Evolutionary conservation across 2,888 invertebrate species (phyloP), one percentile per base, ranked within the genome.

Genomic region (Suillia variegata): DNA sequence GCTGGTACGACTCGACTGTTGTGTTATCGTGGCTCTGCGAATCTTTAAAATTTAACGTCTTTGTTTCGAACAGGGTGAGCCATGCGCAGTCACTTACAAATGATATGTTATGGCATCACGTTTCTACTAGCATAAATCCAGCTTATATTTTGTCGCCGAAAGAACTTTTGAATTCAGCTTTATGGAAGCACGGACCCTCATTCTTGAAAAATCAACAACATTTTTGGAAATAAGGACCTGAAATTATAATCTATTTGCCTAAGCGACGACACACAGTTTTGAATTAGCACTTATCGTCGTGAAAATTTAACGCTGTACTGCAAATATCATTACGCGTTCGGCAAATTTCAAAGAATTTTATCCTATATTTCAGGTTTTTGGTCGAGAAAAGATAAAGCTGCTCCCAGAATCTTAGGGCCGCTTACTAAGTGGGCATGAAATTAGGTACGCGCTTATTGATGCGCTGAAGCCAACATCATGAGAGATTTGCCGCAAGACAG

Each of bases 81-180:
- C 26, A 8, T 2, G 26, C 47, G 45, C 54, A 54, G 20, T 24
- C 17, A 20, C 61, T 56, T 13, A 56, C 17, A 21, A 31, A 18
- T 49, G 51, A 21, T 21, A 56, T n/a, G 61, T 47, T 53, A 12
- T 65, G 61, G 58, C 56, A 59, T 10, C 55, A 62, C 50, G 59
- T 62, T 10, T 61, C 65, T 12, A 59, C 61, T 12, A 26, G 48
- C n/a, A n/a, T 50, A n/a, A 63, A 61, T 22, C 59, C 61, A 15
- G 57, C 59, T 13, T 56, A 63, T 42, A 61, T 65, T 55, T 52
- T 62, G 34, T 63, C 57, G 20, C 62, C 60, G 33, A 57, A 38
- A 2, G 62, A 59, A 24, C 58, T 65, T 15, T 13, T 58, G 1
- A n/a, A 58, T 33, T 63, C 60, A 18, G 45, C 52, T n/a, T 49